Conservation (phyloP, 2,888 invertebrate genomes). For the Pogonocherus hispidulus region DNA sequence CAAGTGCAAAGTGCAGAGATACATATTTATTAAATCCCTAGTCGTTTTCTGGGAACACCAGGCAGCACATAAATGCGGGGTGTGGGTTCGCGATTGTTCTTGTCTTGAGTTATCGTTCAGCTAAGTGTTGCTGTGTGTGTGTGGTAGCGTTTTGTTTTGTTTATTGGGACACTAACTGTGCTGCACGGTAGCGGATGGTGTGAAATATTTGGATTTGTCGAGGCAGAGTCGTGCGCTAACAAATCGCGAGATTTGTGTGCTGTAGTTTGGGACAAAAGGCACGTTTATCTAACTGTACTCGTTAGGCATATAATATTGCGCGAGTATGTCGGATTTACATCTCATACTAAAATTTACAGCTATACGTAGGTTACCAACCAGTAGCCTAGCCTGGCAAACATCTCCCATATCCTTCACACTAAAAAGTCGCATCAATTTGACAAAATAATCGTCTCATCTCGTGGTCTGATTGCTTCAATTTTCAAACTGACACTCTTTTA, state of each 20-base stretch:
- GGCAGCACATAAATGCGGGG: conserved; percentile 10
- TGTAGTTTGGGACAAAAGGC: neutral
- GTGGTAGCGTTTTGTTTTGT: conserved; percentile 23
- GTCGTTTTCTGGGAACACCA: conserved; percentile 22
- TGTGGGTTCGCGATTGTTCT: conserved; percentile 19
- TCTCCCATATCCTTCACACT: no score
- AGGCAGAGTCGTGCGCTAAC: neutral
- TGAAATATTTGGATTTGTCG: conserved; percentile 14
- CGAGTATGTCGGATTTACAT: no score
- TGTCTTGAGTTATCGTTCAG: conserved; percentile 10
- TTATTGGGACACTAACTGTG: conserved; percentile 23
- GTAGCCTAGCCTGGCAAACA: no score
- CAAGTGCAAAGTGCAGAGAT: conserved; percentile 32
- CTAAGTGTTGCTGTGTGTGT: neutral
- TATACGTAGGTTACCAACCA: no score
- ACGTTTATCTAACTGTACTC: neutral
- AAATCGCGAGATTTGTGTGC: neutral
- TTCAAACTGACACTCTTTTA: no score
- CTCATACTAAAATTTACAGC: no score
- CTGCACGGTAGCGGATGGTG: conserved; percentile 15
- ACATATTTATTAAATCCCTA: conserved; percentile 38
- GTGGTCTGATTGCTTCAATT: no score
- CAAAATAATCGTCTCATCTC: no score
- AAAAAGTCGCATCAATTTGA: no score
- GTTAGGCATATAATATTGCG: no score